Evolutionary conservation across 1,140 invertebrate genomes (phyloP), one percentile per base, ranked within the genome.

Genomic region (Zaprionus davidi): DNA sequence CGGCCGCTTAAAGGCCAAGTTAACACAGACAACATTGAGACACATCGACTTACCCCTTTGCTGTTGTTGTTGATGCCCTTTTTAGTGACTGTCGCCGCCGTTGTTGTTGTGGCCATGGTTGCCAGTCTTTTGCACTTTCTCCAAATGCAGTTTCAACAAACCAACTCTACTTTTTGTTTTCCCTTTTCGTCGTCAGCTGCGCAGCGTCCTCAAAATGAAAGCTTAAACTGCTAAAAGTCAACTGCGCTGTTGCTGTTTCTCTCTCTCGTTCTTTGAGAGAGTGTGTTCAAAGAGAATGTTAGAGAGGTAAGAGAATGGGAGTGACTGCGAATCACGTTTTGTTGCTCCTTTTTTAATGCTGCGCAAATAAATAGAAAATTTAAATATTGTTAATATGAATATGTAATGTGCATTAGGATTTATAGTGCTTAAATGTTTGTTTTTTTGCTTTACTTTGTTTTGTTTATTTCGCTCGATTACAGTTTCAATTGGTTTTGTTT

Each of bases 21-120:
- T 90, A 90, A 79, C 62, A 71, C 63, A 69, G 34, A 57, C 53
- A 69, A 77, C 56, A 46, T 49, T 38, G 46, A 79, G n/a, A 64
- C 68, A 68, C 46, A 57, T 34, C 56, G 44, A 85, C 85, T 88
- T 85, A 88, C 85, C 85, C 85, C 85, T 75, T 88, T 88, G 46
- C 57, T 76, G 60, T 41, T 80, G 53, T 64, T 86, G 57, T 60
- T 87, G 62, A 55, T 71, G 6, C 73, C 64, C 51, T 63, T 70
- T 49, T 75, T 71, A 51, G 38, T 53, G 62, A 31, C 68, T 76
- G 15, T 60, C 58, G 60, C 22, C 3, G 31, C 9, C 31, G 9
- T 34, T 65, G 59, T 28, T 38, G 60, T 26, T 71, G 83, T 59
- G 46, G 79, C 81, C 77, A 88, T 88, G 65, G 67, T 57, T 85